Base-by-base conservation (phyloP, 2,888 invertebrate species). In the Aspidapion aeneum region DNA sequence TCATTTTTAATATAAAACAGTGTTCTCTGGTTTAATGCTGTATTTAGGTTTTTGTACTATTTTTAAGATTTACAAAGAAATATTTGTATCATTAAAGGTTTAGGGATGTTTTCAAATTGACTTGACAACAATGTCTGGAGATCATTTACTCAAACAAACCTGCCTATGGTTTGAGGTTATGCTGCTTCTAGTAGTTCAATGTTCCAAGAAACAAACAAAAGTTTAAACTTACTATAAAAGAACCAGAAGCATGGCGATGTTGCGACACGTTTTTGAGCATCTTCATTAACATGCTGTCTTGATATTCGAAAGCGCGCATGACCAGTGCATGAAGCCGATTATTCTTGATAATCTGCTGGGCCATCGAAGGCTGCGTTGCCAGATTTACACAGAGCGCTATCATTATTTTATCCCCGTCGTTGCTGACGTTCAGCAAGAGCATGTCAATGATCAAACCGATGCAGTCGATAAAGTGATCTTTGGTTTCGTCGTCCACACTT, bases 401-500 rank as follows among this genome's bases (percentile, higher is more conserved):
- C 74, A 96, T 82, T 78, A 94, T 93, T 68, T 88, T 77, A 74
- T 86, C 86, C 16, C 85, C 82, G 73, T 86, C 85, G 62, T 86
- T 86, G 65, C 87, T 86, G 17, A 89, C 86, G 74, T 88, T 88
- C 63, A 91, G 82, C 58, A 93, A 82, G 62, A 93, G 82, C 87
- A 93, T 91, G 74, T 91, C 91, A 50, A 88, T 35, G 79, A 90
- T 89, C 83, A 92, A 82, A 74, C 95, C 92, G 63, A 98, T 91
- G 79, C 94, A 96, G 79, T 98, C 97, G 3, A 93, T 90, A 77
- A 98, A 96, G 88, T 96, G 90, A 49, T 91, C 84, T 81, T 97
- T 96, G 9, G 94, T 93, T 79, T 94, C 87, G 77, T 97, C 96
- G 77, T 98, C 96, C 85, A 96, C 91, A 77, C 96, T 97, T 73